A percentile compares a stretch with the other conserved stretches of the same genome.
Evolutionary conservation across 2,888 invertebrate species (phyloP).

Genomic region (Lasioglossum malachurum): DNA sequence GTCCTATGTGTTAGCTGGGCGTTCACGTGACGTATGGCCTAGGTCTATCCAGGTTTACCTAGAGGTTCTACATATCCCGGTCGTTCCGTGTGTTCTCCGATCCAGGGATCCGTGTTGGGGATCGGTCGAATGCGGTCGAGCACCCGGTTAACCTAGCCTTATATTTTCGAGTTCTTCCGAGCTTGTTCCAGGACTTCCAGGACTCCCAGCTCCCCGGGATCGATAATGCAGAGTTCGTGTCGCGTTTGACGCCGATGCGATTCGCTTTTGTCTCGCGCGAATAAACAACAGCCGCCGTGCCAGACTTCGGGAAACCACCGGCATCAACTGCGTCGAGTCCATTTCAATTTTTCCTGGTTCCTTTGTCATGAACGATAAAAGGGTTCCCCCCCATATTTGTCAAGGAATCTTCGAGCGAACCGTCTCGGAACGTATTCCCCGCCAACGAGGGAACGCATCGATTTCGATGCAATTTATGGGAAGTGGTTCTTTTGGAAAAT

Average conservation of each 20-base stretch:
- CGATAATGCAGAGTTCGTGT: conserved; percentile 17
- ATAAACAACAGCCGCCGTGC: neutral
- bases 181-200: neutral
- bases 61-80: conserved; percentile 38
- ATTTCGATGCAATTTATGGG: neutral
- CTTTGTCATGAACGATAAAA: neutral
- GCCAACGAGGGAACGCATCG: neutral
- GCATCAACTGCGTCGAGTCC: neutral
- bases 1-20: conserved; percentile 23
- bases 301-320: neutral
- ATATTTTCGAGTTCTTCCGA: conserved; percentile 27
- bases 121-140: conserved; percentile 31
- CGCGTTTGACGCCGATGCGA: neutral
- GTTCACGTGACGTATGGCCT: conserved; percentile 45
- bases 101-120: conserved; percentile 30
- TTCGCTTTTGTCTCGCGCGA: neutral
- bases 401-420: neutral
- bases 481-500: neutral
- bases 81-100: conserved; percentile 32
- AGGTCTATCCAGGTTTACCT: conserved; percentile 56
- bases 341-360: neutral
- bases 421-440: neutral
- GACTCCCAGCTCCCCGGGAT: neutral
- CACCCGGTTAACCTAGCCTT: conserved; percentile 36
- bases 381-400: neutral